Evolutionary conservation across 2,888 invertebrate species (phyloP), one percentile per base, ranked within the genome.

Genomic region (Metalampra italica): DNA sequence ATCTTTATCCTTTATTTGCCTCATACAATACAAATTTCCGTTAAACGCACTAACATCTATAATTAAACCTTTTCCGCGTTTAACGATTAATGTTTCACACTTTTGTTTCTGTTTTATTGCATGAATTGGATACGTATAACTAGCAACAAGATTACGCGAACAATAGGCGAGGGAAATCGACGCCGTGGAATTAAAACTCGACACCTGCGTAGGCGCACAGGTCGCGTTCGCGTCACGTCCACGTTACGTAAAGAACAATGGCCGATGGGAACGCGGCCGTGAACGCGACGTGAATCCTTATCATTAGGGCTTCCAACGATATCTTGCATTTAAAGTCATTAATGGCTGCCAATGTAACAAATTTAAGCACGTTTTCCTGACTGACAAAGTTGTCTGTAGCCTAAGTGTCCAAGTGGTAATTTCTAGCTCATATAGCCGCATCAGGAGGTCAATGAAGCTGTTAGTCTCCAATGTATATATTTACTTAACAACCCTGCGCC

Each of bases 201-300:
- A 70, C 77, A 78, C 74, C 73, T 73, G 48, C 43, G 46, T 49
- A 47, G 49, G 51, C 56, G 50, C 54, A n/a, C n/a, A 14, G 9
- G 29, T 9, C 32, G n/a, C 47, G 51, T 46, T 22, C 51, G 54
- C 66, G 74, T 73, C 78, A 75, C 75, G 75, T 71, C 62, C 63
- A 63, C 72, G 73, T 84, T 84, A 83, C 79, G 81, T 81, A 82
- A 82, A 82, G 81, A 84, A 86, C 84, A 86, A 86, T 85, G 78
- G 78, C 76, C 77, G 80, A 69, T 77, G 82, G 68, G 80, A 82
- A 78, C 79, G 80, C 80, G 82, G 75, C 80, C 81, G 71, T 78
- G 80, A 77, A 82, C 80, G 82, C 75, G 75, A 61, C 66, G 71
- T 68, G 78, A 78, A 79, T 80, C 67, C 9, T n/a, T 36, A 36